A percentile compares a stretch with the other conserved stretches of the same genome.
Evolutionary conservation across 2,797 vertebrate species (phyloP).

Genomic region (Neosilurus mollespiculum): DNA sequence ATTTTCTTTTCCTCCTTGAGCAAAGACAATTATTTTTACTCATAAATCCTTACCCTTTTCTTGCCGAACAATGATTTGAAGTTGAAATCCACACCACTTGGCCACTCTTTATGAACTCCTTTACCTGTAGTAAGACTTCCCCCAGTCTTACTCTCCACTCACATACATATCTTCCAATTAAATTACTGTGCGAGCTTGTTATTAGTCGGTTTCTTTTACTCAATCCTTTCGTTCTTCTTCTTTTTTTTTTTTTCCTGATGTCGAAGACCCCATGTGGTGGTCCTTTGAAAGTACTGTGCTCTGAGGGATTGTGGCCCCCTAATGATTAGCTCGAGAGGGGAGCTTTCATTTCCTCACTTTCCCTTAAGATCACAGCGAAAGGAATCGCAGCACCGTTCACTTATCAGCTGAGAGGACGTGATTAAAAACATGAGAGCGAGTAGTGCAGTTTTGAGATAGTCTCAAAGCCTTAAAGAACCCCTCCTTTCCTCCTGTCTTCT

Average conservation of each 20-base stretch:
- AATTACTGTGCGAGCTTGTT: slow-evolving; percentile 29
- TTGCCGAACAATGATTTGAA: slow-evolving; percentile 9
- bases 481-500: slow-evolving; percentile 42
- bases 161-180: slow-evolving; percentile 34
- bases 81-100: slow-evolving; percentile 23
- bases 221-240: slow-evolving; percentile 16
- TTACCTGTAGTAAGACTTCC: not conserved
- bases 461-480: slow-evolving; percentile 44
- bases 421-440: slow-evolving; percentile 57
- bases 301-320: slow-evolving; percentile 49
- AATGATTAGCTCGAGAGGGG: slow-evolving; percentile 51
- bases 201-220: slow-evolving; percentile 38
- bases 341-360: slow-evolving; percentile 49
- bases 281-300: slow-evolving; percentile 54
- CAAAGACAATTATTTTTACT: slow-evolving; percentile 12
- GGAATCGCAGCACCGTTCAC: slow-evolving; percentile 39
- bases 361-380: slow-evolving; percentile 52
- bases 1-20: not conserved
- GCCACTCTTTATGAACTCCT: not conserved
- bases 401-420: slow-evolving; percentile 47
- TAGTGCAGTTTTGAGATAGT: slow-evolving; percentile 15
- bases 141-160: not conserved
- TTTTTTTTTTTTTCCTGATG: slow-evolving; percentile 5
- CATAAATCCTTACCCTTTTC: not conserved
- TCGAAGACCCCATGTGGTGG: slow-evolving; percentile 32